Evolutionary conservation across 37 sponge, comb jelly and placozoan genomes (phyloP).

Genomic region (Bolinopsis microptera): DNA sequence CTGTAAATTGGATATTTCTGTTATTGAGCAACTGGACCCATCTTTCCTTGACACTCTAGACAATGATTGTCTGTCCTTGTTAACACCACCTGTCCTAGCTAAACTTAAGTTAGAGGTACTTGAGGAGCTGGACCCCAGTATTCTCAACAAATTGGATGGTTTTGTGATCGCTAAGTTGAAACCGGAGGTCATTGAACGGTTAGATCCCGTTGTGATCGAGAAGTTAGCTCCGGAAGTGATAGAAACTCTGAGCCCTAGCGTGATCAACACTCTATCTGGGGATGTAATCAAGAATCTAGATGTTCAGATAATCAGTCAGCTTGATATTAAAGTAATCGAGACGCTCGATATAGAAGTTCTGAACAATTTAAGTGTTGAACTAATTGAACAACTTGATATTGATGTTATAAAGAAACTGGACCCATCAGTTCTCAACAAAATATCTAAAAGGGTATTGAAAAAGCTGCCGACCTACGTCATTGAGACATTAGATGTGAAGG

Average conservation of each 20-base stretch:
- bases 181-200: neutral
- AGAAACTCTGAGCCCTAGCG: neutral
- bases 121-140: neutral
- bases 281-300: constrained; percentile 28
- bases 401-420: constrained; percentile 47
- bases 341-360: constrained; percentile 2
- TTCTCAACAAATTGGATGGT: constrained; percentile 33
- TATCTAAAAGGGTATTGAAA: constrained; percentile 1
- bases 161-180: neutral
- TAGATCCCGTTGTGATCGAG: neutral
- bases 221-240: neutral
- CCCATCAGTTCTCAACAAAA: neutral
- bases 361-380: neutral
- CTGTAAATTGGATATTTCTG: constrained; percentile 32
- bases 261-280: neutral
- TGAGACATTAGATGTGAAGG: constrained; percentile 13
- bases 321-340: constrained; percentile 18
- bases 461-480: constrained; percentile 22
- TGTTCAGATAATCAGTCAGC: neutral
- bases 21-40: constrained; percentile 30
- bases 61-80: neutral
- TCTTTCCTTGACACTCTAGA: constrained; percentile 18
- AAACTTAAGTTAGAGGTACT: constrained; percentile 32
- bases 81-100: neutral
- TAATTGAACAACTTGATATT: constrained; percentile 37